These are phyloP conservation scores for Poecilus cupreus DNA, from an alignment of 2,888 invertebrate species.

Conservation along the genomic window DNA sequence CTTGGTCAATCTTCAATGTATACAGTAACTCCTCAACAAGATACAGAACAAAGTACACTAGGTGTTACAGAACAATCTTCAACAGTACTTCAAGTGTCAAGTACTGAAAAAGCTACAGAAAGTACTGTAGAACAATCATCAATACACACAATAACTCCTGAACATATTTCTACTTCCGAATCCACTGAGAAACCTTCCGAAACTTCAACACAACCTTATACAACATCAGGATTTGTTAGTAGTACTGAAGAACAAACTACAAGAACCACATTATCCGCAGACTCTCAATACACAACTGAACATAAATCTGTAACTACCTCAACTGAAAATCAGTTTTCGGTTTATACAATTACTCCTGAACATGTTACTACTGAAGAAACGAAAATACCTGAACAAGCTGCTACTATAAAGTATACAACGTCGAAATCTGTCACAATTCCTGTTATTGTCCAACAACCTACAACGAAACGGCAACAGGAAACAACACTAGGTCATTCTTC, in stretches of 20 bases:
- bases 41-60: slow-evolving; percentile 9
- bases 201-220: too few species aligned
- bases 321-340: background rate
- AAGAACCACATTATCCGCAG: background rate
- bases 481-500: slow-evolving; percentile 1
- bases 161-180: background rate
- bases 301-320: background rate
- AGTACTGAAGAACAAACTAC: background rate
- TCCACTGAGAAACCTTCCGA: too few species aligned
- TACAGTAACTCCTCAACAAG: background rate
- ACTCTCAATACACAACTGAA: background rate
- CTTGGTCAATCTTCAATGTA: background rate
- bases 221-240: background rate
- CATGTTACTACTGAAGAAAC: slow-evolving; percentile 30
- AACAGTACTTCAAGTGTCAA: background rate
- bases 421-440: slow-evolving; percentile 1
- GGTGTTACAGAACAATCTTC: background rate
- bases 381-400: slow-evolving; percentile 26
- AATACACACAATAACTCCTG: background rate
- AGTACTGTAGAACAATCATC: background rate
- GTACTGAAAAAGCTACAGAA: background rate
- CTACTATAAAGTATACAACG: slow-evolving; percentile 34
- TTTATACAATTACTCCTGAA: background rate
- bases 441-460: slow-evolving; percentile 12
- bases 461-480: background rate